These are phyloP conservation scores for Pygocentrus nattereri DNA, from an alignment of 2,797 vertebrate genomes.

Conservation along the genomic window DNA sequence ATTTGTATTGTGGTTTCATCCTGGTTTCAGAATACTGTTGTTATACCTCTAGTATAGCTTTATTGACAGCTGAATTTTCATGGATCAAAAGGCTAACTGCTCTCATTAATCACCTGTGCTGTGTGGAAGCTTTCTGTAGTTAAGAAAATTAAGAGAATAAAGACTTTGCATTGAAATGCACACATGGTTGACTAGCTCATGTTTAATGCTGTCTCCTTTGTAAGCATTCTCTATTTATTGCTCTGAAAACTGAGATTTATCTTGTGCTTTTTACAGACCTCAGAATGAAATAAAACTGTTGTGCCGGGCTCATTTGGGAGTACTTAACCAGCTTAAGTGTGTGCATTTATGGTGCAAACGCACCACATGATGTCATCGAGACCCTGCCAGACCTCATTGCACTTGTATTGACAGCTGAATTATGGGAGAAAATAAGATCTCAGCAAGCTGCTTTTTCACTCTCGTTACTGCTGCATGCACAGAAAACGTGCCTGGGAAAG, in stretches of 20 bases:
- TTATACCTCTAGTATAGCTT: no score
- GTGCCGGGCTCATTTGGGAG: slow-evolving; percentile 12
- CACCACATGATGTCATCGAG: slow-evolving; percentile 56
- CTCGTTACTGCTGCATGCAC: slow-evolving; percentile 25
- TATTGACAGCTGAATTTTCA: slow-evolving; percentile 57
- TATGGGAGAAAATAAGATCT: slow-evolving; percentile 46
- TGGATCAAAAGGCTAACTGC: slow-evolving; percentile 68
- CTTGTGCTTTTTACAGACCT: slow-evolving; percentile 24
- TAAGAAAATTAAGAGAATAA: slow-evolving; percentile 52
- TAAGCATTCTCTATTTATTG: slow-evolving; percentile 16
- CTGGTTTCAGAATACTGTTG: no score
- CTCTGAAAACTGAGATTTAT: slow-evolving; percentile 23
- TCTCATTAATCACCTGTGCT: slow-evolving; percentile 68
- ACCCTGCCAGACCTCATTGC: slow-evolving; percentile 31
- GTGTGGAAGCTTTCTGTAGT: slow-evolving; percentile 33
- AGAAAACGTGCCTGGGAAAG: slow-evolving; percentile 27
- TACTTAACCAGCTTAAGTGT: slow-evolving; percentile 35
- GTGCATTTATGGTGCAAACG: slow-evolving; percentile 42
- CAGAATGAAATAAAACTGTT: slow-evolving; percentile 28
- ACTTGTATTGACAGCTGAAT: slow-evolving; percentile 57
- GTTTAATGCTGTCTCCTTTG: slow-evolving; percentile 7
- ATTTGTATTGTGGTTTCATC: no score
- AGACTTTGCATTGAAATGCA: slow-evolving; percentile 26
- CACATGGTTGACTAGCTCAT: neutral
- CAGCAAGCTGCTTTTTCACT: slow-evolving; percentile 42